A percentile compares a stretch with the other conserved stretches of the same genome.
Evolutionary conservation across 2,888 invertebrate species (phyloP).

Genomic region (Eupelmus urozonus): DNA sequence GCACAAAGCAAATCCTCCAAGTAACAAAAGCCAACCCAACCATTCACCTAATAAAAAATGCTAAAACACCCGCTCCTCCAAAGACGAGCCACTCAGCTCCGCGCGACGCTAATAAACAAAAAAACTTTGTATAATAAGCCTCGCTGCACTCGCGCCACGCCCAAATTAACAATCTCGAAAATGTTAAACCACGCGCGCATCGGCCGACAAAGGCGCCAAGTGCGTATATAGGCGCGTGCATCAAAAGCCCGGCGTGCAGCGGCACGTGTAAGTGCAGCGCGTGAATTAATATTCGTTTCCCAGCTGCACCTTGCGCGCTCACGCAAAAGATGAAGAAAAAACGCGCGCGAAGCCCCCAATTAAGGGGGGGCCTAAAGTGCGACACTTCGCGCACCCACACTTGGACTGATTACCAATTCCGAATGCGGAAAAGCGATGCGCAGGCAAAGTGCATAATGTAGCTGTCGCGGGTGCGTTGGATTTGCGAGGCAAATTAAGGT

Average conservation of each 20-base stretch:
- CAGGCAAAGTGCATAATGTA: constrained; percentile 30
- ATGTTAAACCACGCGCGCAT: constrained; percentile 15
- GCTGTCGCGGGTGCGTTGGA: constrained; percentile 49
- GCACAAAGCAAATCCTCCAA: no score
- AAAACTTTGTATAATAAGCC: no score
- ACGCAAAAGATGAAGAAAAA: background rate
- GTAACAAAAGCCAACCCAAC: no score
- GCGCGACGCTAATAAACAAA: constrained; percentile 39
- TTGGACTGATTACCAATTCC: constrained; percentile 71
- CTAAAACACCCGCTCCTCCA: no score
- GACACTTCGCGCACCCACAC: constrained; percentile 60
- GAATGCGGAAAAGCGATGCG: constrained; percentile 9
- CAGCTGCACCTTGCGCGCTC: constrained; percentile 12
- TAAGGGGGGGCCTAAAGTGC: constrained; percentile 59
- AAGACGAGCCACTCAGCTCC: background rate
- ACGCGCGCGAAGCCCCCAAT: background rate
- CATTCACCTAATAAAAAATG: no score
- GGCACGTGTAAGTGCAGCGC: constrained; percentile 17
- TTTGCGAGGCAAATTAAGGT: constrained; percentile 71
- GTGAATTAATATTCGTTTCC: constrained; percentile 51
- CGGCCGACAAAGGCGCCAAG: no score
- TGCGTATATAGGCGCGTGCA: no score
- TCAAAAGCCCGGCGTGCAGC: background rate
- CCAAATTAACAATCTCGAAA: constrained; percentile 49
- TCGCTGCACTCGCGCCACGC: background rate